These are phyloP conservation scores for Bostrychus sinensis DNA, from an alignment of 2,113 vertebrate genomes.

Conservation along the genomic window DNA sequence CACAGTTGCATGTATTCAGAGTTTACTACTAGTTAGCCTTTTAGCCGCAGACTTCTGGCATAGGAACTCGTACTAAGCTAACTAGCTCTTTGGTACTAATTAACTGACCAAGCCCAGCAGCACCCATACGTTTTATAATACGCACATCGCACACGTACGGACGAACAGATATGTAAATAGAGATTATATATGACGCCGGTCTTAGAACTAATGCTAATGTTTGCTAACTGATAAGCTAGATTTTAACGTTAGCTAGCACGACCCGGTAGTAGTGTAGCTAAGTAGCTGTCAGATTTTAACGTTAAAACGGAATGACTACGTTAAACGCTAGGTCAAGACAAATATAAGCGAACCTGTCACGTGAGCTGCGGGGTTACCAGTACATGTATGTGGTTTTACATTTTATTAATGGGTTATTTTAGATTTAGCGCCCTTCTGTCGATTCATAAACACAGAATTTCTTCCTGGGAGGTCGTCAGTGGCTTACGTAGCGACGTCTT, in stretches of 20 bases:
- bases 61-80: conserved; percentile 7
- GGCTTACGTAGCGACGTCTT: conserved; percentile 51
- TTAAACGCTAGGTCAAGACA: conserved; percentile 37
- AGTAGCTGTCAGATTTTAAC: conserved; percentile 40
- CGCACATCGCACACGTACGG: neutral
- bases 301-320: conserved; percentile 26
- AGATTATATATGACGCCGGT: conserved; percentile 13
- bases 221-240: conserved; percentile 48
- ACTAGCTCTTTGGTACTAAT: conserved; percentile 19
- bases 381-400: conserved; percentile 66
- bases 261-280: conserved; percentile 57
- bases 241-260: conserved; percentile 43
- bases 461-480: conserved; percentile 62
- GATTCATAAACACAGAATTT: conserved; percentile 78
- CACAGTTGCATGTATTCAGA: conserved; percentile 12
- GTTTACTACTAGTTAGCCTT: conserved; percentile 27
- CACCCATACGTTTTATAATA: neutral
- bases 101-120: neutral
- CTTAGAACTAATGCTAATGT: conserved; percentile 43
- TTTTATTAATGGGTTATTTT: conserved; percentile 78
- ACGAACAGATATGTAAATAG: neutral
- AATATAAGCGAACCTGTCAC: conserved; percentile 69
- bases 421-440: conserved; percentile 81
- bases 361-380: conserved; percentile 60
- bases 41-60: conserved; percentile 24